phyloP scores from a whole-genome alignment of 2,113 vertebrate genomes.

The Pimephales promelas region DNA sequence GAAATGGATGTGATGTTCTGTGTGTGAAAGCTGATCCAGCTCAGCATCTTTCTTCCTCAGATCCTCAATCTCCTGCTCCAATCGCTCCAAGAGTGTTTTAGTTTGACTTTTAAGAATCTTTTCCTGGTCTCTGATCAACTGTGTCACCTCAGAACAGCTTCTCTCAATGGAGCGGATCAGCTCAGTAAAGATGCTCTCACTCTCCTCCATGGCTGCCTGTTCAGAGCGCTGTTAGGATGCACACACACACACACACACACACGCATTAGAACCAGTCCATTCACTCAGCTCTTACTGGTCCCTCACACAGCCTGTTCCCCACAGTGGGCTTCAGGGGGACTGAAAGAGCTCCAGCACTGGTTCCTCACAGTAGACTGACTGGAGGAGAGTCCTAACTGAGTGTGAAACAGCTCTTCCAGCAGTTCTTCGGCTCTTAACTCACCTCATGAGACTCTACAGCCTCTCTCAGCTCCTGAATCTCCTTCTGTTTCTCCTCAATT shows the following conservation, averaged over 20 bases:
- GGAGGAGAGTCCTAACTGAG: no score
- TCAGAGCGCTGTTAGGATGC: constrained; percentile 42
- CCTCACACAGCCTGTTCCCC: no score
- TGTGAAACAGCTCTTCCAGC: no score
- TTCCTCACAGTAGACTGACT: no score
- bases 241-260: background rate
- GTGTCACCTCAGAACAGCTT: constrained; percentile 45
- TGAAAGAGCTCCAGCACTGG: no score
- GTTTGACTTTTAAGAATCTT: background rate
- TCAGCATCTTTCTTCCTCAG: background rate
- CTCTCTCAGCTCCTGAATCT: background rate
- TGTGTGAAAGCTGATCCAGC: background rate
- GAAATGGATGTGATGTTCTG: background rate
- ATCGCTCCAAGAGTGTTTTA: background rate
- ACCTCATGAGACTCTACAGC: background rate
- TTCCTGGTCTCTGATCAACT: constrained; percentile 46
- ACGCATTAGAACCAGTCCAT: background rate
- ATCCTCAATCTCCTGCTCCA: background rate
- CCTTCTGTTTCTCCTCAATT: background rate
- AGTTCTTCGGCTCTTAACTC: no score
- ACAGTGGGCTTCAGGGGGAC: no score
- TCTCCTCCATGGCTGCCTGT: constrained; percentile 47
- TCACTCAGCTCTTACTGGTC: no score
- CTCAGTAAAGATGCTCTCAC: constrained; percentile 50
- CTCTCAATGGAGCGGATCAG: constrained; percentile 50